phyloP scores from a whole-genome alignment of 2,113 vertebrate genomes.

The Notothenia coriiceps region DNA sequence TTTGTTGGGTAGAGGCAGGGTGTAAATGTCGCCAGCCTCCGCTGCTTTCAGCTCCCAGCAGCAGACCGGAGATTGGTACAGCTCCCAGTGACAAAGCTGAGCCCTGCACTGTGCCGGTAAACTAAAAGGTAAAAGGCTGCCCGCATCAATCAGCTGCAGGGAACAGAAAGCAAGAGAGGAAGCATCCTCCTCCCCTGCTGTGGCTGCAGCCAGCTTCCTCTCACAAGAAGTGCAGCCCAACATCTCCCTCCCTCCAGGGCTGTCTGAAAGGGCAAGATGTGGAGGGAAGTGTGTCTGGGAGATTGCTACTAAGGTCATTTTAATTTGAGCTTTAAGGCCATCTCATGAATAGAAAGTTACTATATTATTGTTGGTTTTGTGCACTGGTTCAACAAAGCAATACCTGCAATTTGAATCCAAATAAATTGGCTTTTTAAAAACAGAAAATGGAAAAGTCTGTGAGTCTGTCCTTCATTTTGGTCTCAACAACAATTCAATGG shows the following conservation, averaged over 20 bases:
- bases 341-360: background rate
- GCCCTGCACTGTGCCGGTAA: constrained; percentile 61
- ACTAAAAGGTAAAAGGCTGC: constrained; percentile 76
- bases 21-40: constrained; percentile 69
- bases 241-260: constrained; percentile 47
- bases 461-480: background rate
- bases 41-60: constrained; percentile 66
- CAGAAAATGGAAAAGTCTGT: background rate
- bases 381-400: background rate
- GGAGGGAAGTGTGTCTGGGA: constrained; percentile 9
- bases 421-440: background rate
- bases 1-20: constrained; percentile 13
- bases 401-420: background rate
- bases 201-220: constrained; percentile 69
- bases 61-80: constrained; percentile 73
- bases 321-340: background rate
- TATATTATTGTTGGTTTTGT: background rate
- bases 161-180: constrained; percentile 74
- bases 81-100: constrained; percentile 73
- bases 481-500: background rate
- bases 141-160: constrained; percentile 76
- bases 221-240: constrained; percentile 59
- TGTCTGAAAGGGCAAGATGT: constrained; percentile 77
- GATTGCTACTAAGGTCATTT: constrained; percentile 10
- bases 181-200: constrained; percentile 77